Evolutionary conservation across 2,113 vertebrate genomes (phyloP).

Genomic region (Pitta sordida): DNA sequence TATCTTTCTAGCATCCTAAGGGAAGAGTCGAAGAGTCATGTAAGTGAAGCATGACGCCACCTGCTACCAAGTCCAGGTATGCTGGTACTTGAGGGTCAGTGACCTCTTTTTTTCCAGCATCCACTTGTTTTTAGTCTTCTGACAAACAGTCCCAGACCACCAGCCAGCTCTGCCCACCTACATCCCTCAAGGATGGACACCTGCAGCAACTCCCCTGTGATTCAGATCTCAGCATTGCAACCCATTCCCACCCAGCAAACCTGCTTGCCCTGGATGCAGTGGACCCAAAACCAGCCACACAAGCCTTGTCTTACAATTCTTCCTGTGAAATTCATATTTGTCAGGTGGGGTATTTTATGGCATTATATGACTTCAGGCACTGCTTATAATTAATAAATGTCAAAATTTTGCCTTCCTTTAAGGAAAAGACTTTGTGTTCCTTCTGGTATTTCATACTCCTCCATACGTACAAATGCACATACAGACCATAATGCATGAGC

Average conservation of each 20-base stretch:
- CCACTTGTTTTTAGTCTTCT: not conserved
- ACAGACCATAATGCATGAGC: not conserved
- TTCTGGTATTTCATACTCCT: not conserved
- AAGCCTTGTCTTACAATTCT: not conserved
- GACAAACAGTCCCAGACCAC: not conserved
- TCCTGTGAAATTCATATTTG: not conserved
- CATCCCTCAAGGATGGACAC: rapidly evolving
- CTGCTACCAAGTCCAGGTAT: not conserved
- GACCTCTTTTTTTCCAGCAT: not conserved
- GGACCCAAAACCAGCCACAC: not conserved
- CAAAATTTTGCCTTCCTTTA: not conserved
- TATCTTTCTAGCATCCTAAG: not conserved
- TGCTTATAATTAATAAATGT: not conserved
- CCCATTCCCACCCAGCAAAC: not conserved
- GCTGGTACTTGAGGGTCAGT: not conserved
- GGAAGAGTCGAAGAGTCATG: not conserved
- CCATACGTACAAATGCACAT: not conserved
- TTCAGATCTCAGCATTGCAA: not conserved
- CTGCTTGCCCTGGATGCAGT: rapidly evolving
- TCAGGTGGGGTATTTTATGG: not conserved
- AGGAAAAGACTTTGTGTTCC: not conserved
- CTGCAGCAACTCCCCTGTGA: not conserved
- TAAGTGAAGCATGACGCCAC: not conserved
- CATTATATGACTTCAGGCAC: not conserved
- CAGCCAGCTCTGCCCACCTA: not conserved